A percentile compares a stretch with the other conserved stretches of the same genome.
Conservation (phyloP, 2,888 invertebrate species). For the Oasisia sp. region DNA sequence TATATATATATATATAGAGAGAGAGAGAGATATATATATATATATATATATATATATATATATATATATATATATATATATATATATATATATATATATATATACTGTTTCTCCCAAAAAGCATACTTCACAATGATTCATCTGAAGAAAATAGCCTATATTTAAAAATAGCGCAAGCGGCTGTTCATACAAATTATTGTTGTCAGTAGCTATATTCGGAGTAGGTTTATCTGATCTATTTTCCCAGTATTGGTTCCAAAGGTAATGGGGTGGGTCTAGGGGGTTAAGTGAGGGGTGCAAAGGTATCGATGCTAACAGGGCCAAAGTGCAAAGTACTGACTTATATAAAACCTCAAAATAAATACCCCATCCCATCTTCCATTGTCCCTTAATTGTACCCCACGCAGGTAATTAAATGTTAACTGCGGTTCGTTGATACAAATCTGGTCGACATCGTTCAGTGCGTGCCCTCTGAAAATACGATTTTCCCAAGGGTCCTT, state of each 20-base stretch:
- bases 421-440: not conserved
- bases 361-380: not conserved
- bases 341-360: not conserved
- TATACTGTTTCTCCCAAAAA: not conserved
- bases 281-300: not conserved
- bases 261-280: not conserved
- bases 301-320: not conserved
- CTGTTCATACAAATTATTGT: not conserved
- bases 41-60: too few relatives aligned
- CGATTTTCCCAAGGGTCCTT: not conserved
- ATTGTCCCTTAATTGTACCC: not conserved
- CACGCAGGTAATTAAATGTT: not conserved
- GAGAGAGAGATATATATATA: too few relatives aligned
- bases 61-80: too few relatives aligned
- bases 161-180: not conserved
- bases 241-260: not conserved
- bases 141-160: not conserved
- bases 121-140: not conserved
- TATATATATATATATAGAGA: too few relatives aligned
- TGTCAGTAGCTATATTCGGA: not conserved
- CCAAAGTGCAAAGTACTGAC: not conserved
- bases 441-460: not conserved
- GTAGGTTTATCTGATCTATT: not conserved
- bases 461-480: not conserved
- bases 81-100: not conserved